Percentiles rank a stretch among this genome's conserved stretches.
These are phyloP conservation scores for Geotrypetes seraphini DNA, from an alignment of 2,797 vertebrate genomes.

Conservation along the genomic window DNA sequence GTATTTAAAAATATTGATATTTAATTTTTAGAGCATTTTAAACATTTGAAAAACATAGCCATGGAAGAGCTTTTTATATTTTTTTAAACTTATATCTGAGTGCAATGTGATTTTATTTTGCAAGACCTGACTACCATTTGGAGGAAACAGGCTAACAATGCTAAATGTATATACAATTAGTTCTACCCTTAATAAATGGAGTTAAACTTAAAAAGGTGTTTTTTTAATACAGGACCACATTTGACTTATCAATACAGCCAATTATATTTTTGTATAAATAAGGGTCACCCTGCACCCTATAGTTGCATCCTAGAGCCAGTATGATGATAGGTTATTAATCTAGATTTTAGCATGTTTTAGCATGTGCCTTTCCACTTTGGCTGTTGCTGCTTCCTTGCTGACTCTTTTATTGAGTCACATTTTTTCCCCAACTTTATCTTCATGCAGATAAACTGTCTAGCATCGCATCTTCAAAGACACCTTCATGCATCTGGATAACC, in stretches of 20 bases:
- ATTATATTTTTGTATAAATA: neutral
- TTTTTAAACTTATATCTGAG: too few relatives aligned
- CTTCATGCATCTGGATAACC: slow-evolving; percentile 67
- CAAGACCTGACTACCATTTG: too few relatives aligned
- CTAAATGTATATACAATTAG: too few relatives aligned
- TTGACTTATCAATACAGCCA: neutral
- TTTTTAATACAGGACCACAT: neutral
- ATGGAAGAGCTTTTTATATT: too few relatives aligned
- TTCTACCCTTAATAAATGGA: neutral
- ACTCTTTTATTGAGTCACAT: slow-evolving; percentile 42
- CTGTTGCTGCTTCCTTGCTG: slow-evolving; percentile 20
- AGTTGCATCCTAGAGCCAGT: neutral
- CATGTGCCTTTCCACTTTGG: slow-evolving; percentile 15
- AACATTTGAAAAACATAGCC: too few relatives aligned
- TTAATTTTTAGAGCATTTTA: too few relatives aligned
- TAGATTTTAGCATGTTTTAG: slow-evolving; percentile 16
- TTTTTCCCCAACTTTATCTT: slow-evolving; percentile 46
- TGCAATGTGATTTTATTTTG: too few relatives aligned
- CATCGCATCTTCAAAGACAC: slow-evolving; percentile 74
- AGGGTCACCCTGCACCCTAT: neutral
- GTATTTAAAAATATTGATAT: too few relatives aligned
- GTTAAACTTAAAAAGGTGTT: neutral
- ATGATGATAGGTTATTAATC: slow-evolving; percentile 9
- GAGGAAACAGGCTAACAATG: too few relatives aligned
- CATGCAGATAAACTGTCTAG: slow-evolving; percentile 90